Percentiles rank a stretch among this genome's conserved stretches.
Evolutionary conservation across 2,113 vertebrate genomes (phyloP).

Genomic region (Chitala chitala): DNA sequence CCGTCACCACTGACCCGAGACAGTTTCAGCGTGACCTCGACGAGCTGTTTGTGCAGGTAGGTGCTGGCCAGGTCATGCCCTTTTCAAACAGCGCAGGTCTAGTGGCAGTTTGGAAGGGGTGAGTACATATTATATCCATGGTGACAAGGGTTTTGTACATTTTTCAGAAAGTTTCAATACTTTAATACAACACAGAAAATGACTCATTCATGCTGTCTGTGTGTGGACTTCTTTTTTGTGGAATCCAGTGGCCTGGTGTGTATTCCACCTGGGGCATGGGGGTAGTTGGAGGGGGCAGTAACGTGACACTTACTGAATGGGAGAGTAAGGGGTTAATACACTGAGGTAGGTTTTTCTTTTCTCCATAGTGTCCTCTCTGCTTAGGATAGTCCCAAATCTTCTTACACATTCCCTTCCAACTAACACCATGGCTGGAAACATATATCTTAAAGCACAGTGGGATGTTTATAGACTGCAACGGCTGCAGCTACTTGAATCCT

Average conservation of each 20-base stretch:
- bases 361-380: not conserved
- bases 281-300: not conserved
- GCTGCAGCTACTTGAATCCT: not conserved
- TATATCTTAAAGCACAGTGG: not conserved
- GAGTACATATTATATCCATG: too few species aligned
- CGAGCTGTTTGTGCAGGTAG: conserved; percentile 88
- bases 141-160: too few species aligned
- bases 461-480: not conserved
- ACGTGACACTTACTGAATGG: not conserved
- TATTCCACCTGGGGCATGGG: too few species aligned
- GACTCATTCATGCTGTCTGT: too few species aligned
- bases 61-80: not conserved
- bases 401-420: not conserved
- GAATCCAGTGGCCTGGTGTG: not conserved
- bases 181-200: not conserved
- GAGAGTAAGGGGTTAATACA: too few species aligned
- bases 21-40: conserved; percentile 81
- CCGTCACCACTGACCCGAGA: conserved; percentile 74
- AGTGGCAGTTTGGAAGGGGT: too few species aligned
- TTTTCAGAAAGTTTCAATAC: not conserved
- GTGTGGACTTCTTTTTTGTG: not conserved
- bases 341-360: not conserved
- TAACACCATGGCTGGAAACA: not conserved
- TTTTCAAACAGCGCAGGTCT: not conserved
- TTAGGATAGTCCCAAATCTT: not conserved